Evolutionary conservation across 2,888 invertebrate species (phyloP), one percentile per base, ranked within the genome.

Genomic region (Pseudococcus longispinus): DNA sequence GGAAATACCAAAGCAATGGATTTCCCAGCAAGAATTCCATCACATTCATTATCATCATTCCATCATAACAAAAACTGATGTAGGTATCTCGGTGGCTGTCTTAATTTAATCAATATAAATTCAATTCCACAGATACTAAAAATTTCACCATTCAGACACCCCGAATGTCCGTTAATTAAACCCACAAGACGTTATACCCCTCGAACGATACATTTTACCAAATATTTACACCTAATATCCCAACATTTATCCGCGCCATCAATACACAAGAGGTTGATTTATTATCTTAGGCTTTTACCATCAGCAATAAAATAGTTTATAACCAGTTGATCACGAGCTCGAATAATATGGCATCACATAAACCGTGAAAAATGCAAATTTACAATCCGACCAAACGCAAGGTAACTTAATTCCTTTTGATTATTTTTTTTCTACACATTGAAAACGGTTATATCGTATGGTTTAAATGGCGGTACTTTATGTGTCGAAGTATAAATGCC

Each of bases 281-380:
- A 80, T 80, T 20, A 42, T 18, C 77, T 80, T 80, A 80, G n/a
- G 77, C 29, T 80, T 42, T 42, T 42, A 74, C n/a, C 18, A n/a
- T 46, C 18, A n/a, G 77, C 37, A 77, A 42, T 80, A 80, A 80
- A 80, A 42, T 18, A 42, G 77, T 80, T 80, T 80, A 80, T 80
- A 42, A 80, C 77, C 23, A 80, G 77, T 80, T 42, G 77, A 80
- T 42, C 77, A 80, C 77, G 77, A 80, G 77, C 20, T 80, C 77
- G 77, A 80, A 80, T 80, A 42, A 37, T 37, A 37, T 42, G 6
- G 42, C 29, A 42, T 42, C 74, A 8, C n/a, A 74, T 32, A 74
- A 80, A 80, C 74, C 77, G 77, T 80, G 42, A 80, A 74, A 80
- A 80, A 80, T 80, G 77, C 77, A 80, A 80, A 80, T 80, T 80